Conservation (phyloP, 1,140 invertebrate genomes). For the Diploscapter pachys region DNA sequence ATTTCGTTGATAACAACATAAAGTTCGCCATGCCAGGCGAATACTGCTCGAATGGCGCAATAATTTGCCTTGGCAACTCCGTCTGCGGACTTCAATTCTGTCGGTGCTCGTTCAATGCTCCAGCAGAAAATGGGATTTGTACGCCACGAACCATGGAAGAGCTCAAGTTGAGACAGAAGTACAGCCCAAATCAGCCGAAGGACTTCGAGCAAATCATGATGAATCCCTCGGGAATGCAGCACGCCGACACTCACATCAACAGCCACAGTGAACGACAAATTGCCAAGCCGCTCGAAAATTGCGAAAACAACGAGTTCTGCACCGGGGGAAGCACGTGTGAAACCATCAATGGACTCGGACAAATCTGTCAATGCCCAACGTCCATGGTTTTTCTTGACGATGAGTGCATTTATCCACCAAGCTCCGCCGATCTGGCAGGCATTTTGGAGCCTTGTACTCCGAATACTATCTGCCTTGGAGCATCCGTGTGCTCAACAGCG, state of each 20-base stretch:
- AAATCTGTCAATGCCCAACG: constrained; percentile 40
- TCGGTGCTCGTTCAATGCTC: constrained; percentile 43
- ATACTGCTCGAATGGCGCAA: constrained; percentile 33
- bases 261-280: constrained; percentile 29
- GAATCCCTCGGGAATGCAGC: constrained; percentile 33
- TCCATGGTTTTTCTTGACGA: constrained; percentile 32
- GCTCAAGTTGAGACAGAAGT: background rate
- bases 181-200: constrained; percentile 5
- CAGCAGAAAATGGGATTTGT: constrained; percentile 44
- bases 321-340: constrained; percentile 36
- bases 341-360: constrained; percentile 34
- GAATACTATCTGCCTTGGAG: constrained; percentile 44
- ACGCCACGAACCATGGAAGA: constrained; percentile 15
- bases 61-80: constrained; percentile 48
- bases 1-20: constrained; percentile 13
- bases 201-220: background rate
- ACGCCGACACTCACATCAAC: constrained; percentile 30
- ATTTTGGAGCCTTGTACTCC: constrained; percentile 37
- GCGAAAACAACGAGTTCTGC: constrained; percentile 32
- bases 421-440: constrained; percentile 24
- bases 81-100: constrained; percentile 43
- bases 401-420: constrained; percentile 37
- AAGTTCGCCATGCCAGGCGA: constrained; percentile 40
- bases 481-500: constrained; percentile 34
- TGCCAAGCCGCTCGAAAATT: constrained; percentile 36